These are phyloP conservation scores for Miniopterus natalensis DNA, from an alignment of 2,113 vertebrate genomes.

Conservation along the genomic window DNA sequence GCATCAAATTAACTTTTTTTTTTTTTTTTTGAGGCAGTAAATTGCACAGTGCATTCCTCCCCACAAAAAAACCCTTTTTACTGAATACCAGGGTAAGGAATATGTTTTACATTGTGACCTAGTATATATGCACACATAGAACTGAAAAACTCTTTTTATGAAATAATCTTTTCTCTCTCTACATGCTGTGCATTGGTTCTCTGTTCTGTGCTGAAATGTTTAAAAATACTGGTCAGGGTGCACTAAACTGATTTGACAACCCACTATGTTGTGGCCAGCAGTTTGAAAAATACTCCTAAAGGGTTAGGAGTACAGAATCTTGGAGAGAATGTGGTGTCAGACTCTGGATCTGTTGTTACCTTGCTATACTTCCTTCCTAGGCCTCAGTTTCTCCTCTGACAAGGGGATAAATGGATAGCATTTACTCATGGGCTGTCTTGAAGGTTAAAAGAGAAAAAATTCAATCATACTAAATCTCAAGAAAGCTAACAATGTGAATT, in stretches of 20 bases:
- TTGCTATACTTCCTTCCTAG: not conserved
- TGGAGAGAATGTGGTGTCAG: not conserved
- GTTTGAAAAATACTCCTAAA: not conserved
- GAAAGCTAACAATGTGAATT: not conserved
- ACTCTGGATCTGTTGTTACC: not conserved
- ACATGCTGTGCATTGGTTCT: not conserved
- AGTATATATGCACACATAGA: not conserved
- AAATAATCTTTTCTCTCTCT: not conserved
- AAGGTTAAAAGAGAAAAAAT: not conserved
- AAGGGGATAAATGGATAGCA: not conserved
- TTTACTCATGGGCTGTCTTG: not conserved
- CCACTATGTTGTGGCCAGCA: not conserved
- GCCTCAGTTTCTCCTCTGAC: slow-evolving; percentile 3
- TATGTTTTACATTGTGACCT: not conserved
- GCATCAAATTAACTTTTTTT: not conserved
- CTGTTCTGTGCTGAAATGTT: slow-evolving; percentile 21
- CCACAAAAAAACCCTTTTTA: not conserved
- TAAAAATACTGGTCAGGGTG: not conserved
- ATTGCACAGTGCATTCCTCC: not conserved
- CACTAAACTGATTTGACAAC: not conserved
- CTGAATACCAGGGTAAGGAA: not conserved
- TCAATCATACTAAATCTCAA: not conserved
- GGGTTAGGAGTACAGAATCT: not conserved
- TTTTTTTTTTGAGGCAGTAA: not conserved
- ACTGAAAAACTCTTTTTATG: not conserved